Percentiles rank a stretch among this genome's conserved stretches.
Evolutionary conservation across 2,888 invertebrate species (phyloP).

Genomic region (Drosophila formosana): DNA sequence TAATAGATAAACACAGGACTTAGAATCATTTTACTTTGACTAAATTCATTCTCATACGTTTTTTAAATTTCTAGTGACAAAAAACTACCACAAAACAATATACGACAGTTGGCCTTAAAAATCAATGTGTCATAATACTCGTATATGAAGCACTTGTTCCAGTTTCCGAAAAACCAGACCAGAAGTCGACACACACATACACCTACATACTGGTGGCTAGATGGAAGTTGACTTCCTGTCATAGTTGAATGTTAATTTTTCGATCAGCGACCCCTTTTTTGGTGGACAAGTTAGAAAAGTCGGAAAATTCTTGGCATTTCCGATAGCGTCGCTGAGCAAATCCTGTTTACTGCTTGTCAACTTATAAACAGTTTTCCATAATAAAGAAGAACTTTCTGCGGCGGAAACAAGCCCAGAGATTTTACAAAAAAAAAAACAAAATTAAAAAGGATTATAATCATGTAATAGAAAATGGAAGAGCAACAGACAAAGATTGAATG

Average conservation of each 20-base stretch:
- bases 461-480: slow-evolving; percentile 66
- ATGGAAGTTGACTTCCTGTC: slow-evolving; percentile 61
- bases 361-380: slow-evolving; percentile 78
- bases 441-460: slow-evolving; percentile 70
- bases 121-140: background rate
- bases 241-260: slow-evolving; percentile 57
- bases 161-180: slow-evolving; percentile 19
- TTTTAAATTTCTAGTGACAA: too few relatives aligned
- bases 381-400: slow-evolving; percentile 71
- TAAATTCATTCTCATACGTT: too few relatives aligned
- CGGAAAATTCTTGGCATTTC: slow-evolving; percentile 57
- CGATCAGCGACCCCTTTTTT: slow-evolving; percentile 47
- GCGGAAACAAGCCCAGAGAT: slow-evolving; percentile 62
- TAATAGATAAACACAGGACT: too few relatives aligned
- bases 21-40: too few relatives aligned
- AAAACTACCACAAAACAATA: background rate
- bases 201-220: background rate
- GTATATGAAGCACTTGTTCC: slow-evolving; percentile 5
- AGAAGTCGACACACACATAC: slow-evolving; percentile 11
- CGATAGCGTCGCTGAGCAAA: slow-evolving; percentile 67
- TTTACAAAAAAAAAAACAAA: slow-evolving; percentile 27
- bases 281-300: slow-evolving; percentile 16
- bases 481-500: slow-evolving; percentile 64
- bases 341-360: slow-evolving; percentile 80
- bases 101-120: background rate